Percentiles rank a stretch among this genome's conserved stretches.
phyloP scores from a whole-genome alignment of 1,140 invertebrate species.

The Brachionus manjavacas region DNA sequence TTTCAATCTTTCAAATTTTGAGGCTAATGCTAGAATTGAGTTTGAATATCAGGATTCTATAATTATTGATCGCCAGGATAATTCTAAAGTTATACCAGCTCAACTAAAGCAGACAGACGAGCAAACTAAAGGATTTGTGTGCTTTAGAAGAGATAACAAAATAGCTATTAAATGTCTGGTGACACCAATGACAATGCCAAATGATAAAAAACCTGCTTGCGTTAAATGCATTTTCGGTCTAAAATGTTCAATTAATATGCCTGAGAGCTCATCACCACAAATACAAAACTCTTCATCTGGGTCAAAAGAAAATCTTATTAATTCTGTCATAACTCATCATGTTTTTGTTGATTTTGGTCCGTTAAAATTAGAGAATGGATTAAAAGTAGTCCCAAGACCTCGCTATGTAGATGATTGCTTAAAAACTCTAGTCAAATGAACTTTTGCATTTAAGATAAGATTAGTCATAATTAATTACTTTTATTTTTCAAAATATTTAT shows the following conservation, averaged over 20 bases:
- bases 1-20: background rate
- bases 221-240: conserved; percentile 18
- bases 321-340: background rate
- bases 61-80: conserved; percentile 20
- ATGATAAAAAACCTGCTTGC: background rate
- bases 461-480: background rate
- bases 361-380: background rate
- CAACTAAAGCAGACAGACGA: background rate
- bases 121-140: conserved; percentile 24
- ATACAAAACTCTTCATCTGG: background rate
- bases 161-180: conserved; percentile 17
- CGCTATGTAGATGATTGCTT: conserved; percentile 11
- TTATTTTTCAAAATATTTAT: background rate
- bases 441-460: background rate
- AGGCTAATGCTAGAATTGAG: conserved; percentile 3
- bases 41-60: background rate
- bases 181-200: background rate
- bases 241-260: background rate
- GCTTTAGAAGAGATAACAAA: conserved; percentile 32
- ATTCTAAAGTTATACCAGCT: background rate
- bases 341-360: conserved; percentile 21
- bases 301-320: background rate
- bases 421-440: background rate
- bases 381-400: conserved; percentile 19
- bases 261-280: background rate